These are phyloP conservation scores for Tachystola acroxantha DNA, from an alignment of 2,888 invertebrate species.

Conservation along the genomic window DNA sequence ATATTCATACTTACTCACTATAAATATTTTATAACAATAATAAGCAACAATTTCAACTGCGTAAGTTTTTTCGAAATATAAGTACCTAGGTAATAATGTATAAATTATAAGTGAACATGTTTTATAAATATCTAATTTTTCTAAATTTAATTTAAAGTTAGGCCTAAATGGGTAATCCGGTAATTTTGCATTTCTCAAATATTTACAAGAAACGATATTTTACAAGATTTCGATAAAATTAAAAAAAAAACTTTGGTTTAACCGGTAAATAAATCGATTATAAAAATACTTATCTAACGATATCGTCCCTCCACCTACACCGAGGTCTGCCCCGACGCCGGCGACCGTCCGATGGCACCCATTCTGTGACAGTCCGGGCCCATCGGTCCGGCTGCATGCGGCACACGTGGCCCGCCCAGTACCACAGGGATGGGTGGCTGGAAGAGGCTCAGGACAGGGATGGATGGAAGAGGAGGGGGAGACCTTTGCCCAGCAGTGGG, in stretches of 20 bases:
- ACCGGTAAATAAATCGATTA: not conserved
- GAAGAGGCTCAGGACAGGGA: too few relatives aligned
- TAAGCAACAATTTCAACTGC: conserved; percentile 67
- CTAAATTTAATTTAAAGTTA: not conserved
- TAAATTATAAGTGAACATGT: not conserved
- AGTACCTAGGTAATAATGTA: too few relatives aligned
- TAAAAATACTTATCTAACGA: not conserved
- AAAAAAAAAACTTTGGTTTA: not conserved
- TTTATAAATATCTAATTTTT: not conserved
- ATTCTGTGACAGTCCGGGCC: too few relatives aligned
- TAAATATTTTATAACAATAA: conserved; percentile 65
- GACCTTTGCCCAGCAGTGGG: too few relatives aligned
- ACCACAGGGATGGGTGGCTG: too few relatives aligned
- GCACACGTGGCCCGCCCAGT: too few relatives aligned
- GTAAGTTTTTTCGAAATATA: conserved; percentile 18
- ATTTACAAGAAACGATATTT: not conserved
- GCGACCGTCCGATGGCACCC: too few relatives aligned
- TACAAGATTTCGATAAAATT: not conserved
- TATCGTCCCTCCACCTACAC: too few relatives aligned
- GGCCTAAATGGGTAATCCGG: not conserved
- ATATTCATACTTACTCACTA: conserved; percentile 50
- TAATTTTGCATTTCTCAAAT: not conserved
- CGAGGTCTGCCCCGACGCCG: too few relatives aligned
- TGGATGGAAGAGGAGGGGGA: too few relatives aligned
- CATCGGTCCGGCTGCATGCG: too few relatives aligned